Conservation (phyloP, 2,113 vertebrate genomes). For the Felis catus region DNA sequence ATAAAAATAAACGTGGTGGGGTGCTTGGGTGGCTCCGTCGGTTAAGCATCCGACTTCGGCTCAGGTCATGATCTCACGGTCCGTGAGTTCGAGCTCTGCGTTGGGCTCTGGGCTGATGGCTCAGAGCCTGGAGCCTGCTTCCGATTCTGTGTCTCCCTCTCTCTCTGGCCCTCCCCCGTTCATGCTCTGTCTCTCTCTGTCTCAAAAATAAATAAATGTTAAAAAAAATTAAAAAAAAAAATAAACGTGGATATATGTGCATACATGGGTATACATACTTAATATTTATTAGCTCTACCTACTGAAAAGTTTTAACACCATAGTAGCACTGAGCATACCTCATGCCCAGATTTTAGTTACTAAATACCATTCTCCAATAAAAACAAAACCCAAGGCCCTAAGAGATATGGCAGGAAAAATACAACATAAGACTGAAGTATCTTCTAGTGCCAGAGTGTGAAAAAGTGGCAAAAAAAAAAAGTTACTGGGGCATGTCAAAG, state of each 20-base stretch:
- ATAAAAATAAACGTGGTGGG: not conserved
- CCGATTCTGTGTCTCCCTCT: too few relatives aligned
- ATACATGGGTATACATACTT: not conserved
- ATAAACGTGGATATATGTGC: not conserved
- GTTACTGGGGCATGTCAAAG: not conserved
- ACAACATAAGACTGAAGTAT: not conserved
- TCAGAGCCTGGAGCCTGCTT: too few relatives aligned
- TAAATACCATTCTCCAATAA: not conserved
- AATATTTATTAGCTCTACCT: not conserved
- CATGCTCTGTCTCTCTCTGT: too few relatives aligned
- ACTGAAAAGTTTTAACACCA: not conserved
- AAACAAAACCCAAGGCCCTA: not conserved
- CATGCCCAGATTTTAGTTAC: not conserved
- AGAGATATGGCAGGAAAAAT: not conserved
- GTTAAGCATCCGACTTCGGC: too few relatives aligned
- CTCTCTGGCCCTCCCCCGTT: too few relatives aligned
- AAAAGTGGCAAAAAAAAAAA: not conserved
- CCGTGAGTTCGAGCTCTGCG: too few relatives aligned
- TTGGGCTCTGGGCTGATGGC: too few relatives aligned
- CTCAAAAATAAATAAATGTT: too few relatives aligned
- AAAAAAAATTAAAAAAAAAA: not conserved
- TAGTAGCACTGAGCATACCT: not conserved
- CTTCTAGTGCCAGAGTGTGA: not conserved
- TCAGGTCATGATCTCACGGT: too few relatives aligned
- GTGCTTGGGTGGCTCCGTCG: too few relatives aligned